Evolutionary conservation across 2,113 vertebrate genomes (phyloP), one percentile per base, ranked within the genome.

Genomic region (Macquaria australasica): DNA sequence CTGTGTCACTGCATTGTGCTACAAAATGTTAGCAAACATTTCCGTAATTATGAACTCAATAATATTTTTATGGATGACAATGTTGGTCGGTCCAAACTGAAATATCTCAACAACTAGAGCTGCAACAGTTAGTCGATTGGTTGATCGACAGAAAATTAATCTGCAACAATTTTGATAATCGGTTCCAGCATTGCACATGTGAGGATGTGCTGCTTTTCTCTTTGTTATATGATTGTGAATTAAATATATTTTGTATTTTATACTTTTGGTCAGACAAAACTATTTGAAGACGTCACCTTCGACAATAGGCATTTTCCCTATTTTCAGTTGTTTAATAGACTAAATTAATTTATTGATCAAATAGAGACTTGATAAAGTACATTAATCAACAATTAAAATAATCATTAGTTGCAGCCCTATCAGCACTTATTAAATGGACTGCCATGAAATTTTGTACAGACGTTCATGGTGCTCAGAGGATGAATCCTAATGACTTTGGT

Each of bases 11-110:
- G 6, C 45, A n/a, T 76, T 64, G 62, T 71, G 31, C 68, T 25
- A n/a, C 18, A 66, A 23, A 37, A 77, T 77, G 78, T 71, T 25
- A 28, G 53, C 43, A 45, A 76, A 55, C 11, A 68, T 62, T 28
- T 72, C 12, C 8, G 1, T 25, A 51, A 62, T 75, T 71, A 23
- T 43, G n/a, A 28, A 20, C 7, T 39, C 0, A 11, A 10, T 4
- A 31, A 21, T 74, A 55, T 77, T 69, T 79, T 41, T 67, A 6
- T 51, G n/a, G 14, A 48, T n/a, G 8, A 48, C 12, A 69, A 25
- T 68, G 63, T 66, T 0, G 58, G 5, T 34, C 34, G 0, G 59
- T 64, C 20, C 62, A 39, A 8, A 39, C 60, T 11, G 8, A 48
- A 45, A 48, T 28, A 68, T 68, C 43, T 45, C 41, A 45, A 25